Base-by-base conservation (phyloP, 2,888 invertebrate genomes). In the Drosophila demipolita region DNA sequence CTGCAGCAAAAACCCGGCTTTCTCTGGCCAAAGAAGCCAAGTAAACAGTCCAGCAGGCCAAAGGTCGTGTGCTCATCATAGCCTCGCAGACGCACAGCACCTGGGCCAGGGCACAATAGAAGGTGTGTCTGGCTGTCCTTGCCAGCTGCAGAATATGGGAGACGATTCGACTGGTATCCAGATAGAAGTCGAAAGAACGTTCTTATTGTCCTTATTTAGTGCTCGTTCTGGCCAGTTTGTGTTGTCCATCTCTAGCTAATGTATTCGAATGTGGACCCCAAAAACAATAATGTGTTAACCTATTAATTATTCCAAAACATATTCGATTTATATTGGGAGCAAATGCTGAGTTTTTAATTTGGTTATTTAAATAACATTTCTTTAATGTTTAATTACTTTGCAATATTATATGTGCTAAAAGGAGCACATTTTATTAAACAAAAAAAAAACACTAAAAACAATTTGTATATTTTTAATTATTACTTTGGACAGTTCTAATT, bases 121-220 rank as follows among this genome's bases (percentile, higher is more conserved):
- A 66, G 7, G 71, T 71, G 15, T 83, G 83, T 23, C 52, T 32
- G 2, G 78, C 59, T 0, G 57, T 80, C 2, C 64, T 17, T 0
- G 1, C 6, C 45, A 78, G 32, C 6, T 35, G 29, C n/a, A 76
- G 33, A 0, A 58, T 0, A 6, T 66, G 66, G 3, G 62, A 26
- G 0, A 66, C 0, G 4, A 33, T 0, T 9, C 49, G 11, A 4
- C 48, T 6, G 0, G 58, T 8, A 0, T 3, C 3, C 3, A 54
- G 9, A 17, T 26, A 26, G 2, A 58, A 3, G 1, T 17, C 15
- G 5, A 32, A 8, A 1, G 66, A 23, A 12, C 2, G 75, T 75
- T 23, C 1, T 50, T 49, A 3, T 49, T n/a, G 6, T 62, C 58
- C 1, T 61, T 40, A 11, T 17, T n/a, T 29, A 49, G 17, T 9